Conservation (phyloP, 1,140 invertebrate species). For the Polypedilum vanderplanki region DNA sequence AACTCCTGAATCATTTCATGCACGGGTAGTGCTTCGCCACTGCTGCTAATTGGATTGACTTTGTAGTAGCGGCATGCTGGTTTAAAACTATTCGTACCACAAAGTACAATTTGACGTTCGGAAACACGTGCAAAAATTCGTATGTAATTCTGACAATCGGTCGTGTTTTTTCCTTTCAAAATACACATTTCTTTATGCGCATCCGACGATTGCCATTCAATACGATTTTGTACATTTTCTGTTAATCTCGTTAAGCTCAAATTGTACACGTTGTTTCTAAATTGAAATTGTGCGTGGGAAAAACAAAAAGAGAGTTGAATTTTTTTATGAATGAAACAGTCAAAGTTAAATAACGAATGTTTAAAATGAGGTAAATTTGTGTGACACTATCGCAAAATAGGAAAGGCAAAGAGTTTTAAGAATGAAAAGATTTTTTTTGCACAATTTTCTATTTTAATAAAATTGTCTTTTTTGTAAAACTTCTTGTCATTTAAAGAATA, state of each 20-base stretch:
- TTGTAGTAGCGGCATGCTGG: constrained; percentile 67
- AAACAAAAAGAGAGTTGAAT: background rate
- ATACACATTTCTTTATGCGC: constrained; percentile 76
- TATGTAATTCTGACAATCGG: constrained; percentile 95
- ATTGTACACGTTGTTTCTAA: constrained; percentile 73
- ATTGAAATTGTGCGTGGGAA: constrained; percentile 17
- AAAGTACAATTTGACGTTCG: constrained; percentile 74
- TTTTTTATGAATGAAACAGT: too few species aligned
- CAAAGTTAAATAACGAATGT: too few species aligned
- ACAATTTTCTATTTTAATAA: constrained; percentile 26
- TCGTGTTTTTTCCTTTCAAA: constrained; percentile 78
- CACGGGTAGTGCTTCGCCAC: background rate
- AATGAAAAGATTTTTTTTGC: constrained; percentile 29
- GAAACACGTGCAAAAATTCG: constrained; percentile 64
- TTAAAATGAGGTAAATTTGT: constrained; percentile 16
- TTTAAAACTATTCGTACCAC: constrained; percentile 95
- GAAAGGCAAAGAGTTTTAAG: too few species aligned
- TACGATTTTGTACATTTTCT: constrained; percentile 57
- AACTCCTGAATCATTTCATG: constrained; percentile 54
- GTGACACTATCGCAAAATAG: constrained; percentile 34
- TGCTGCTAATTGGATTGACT: background rate
- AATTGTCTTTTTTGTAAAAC: too few species aligned
- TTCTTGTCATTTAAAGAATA: too few species aligned
- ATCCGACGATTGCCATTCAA: constrained; percentile 77
- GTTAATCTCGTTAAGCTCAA: constrained; percentile 63